phyloP scores from a whole-genome alignment of 1,140 invertebrate genomes.

The Ephestia elutella region DNA sequence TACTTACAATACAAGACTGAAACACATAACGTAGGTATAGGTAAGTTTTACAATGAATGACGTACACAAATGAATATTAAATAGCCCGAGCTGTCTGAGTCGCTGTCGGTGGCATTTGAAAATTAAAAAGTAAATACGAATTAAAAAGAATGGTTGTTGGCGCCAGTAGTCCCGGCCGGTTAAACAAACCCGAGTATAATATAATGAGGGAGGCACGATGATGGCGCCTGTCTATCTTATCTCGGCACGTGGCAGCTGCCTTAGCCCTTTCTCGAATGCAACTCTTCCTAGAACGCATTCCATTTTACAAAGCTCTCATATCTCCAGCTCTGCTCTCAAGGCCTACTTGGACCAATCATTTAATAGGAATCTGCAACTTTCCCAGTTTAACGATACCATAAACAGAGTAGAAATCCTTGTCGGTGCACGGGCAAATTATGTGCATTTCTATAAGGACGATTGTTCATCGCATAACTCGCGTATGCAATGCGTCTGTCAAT shows the following conservation, averaged over 20 bases:
- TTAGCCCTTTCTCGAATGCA: constrained; percentile 31
- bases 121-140: neutral
- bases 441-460: constrained; percentile 11
- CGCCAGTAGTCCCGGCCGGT: constrained; percentile 25
- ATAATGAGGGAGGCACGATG: constrained; percentile 26
- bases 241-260: constrained; percentile 49
- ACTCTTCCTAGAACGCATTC: constrained; percentile 48
- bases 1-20: neutral
- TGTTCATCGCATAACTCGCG: constrained; percentile 4
- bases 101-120: neutral
- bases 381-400: constrained; percentile 1
- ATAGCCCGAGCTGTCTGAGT: neutral
- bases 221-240: constrained; percentile 58
- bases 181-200: constrained; percentile 33
- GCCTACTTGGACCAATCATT: neutral
- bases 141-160: constrained; percentile 20
- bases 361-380: constrained; percentile 4
- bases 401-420: constrained; percentile 11
- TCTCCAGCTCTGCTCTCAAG: neutral
- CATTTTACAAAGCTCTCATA: constrained; percentile 22
- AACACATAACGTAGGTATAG: neutral
- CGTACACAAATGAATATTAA: neutral
- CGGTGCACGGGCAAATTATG: constrained; percentile 5
- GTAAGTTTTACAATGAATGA: neutral
- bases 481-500: constrained; percentile 46